Evolutionary conservation across 1,140 invertebrate genomes (phyloP).

Genomic region (Lepidurus apus): DNA sequence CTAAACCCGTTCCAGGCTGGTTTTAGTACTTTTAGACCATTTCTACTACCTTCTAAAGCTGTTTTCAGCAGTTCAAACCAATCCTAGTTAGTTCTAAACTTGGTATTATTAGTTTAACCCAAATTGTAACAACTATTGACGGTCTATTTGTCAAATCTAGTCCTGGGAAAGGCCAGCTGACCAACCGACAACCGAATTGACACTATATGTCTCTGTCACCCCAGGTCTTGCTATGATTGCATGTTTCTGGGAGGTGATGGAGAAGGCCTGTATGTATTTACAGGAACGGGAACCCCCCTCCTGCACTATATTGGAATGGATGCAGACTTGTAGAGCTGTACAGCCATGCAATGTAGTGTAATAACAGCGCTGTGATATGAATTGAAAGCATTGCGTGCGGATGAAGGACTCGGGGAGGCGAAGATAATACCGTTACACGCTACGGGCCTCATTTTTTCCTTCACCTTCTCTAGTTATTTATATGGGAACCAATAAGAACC

Average conservation of each 20-base stretch:
- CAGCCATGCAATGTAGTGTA: neutral
- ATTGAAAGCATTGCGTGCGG: neutral
- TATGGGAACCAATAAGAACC: slow-evolving; percentile 6
- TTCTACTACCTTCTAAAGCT: too few species aligned
- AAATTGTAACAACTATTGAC: too few species aligned
- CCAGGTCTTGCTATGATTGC: neutral
- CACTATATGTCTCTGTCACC: neutral
- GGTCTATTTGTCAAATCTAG: too few species aligned
- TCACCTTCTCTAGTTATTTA: neutral
- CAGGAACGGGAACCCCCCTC: neutral
- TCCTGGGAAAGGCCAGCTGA: too few species aligned
- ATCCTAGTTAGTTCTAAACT: too few species aligned
- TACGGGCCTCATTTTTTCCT: neutral
- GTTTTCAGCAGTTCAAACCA: too few species aligned
- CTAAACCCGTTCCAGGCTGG: too few species aligned
- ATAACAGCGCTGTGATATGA: neutral
- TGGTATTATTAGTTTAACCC: too few species aligned
- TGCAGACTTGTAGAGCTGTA: neutral
- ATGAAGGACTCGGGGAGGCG: neutral
- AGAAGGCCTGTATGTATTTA: neutral
- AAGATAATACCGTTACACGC: neutral
- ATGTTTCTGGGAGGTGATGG: neutral
- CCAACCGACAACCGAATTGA: too few species aligned
- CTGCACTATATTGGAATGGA: neutral
- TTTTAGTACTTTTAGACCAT: too few species aligned